Conservation (phyloP, 1,140 invertebrate species). For the Philopotamus ludificatus region DNA sequence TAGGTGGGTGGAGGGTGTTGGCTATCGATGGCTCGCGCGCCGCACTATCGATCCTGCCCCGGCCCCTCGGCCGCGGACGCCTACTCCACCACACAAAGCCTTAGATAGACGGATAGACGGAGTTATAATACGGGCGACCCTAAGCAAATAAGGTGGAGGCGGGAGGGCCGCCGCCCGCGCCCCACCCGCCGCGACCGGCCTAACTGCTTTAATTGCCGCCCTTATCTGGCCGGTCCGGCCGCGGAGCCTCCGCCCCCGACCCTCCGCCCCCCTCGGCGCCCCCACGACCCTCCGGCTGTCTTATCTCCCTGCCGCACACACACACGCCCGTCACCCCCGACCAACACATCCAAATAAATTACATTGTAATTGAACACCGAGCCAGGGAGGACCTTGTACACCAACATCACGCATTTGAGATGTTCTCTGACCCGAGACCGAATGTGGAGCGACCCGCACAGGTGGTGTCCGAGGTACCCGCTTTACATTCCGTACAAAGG, state of each 20-base stretch:
- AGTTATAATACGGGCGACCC: constrained; percentile 38
- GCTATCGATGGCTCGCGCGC: constrained; percentile 36
- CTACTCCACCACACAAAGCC: constrained; percentile 37
- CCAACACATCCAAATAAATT: constrained; percentile 47
- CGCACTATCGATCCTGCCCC: constrained; percentile 35
- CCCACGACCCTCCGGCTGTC: constrained; percentile 50
- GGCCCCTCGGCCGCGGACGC: constrained; percentile 11
- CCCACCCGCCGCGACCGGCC: constrained; percentile 27
- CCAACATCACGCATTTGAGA: constrained; percentile 43
- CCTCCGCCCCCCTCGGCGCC: constrained; percentile 32
- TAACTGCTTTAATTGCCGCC: constrained; percentile 39
- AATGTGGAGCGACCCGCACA: not conserved
- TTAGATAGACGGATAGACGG: constrained; percentile 39
- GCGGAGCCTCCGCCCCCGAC: constrained; percentile 31
- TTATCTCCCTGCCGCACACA: constrained; percentile 53
- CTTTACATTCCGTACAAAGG: not conserved
- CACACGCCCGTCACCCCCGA: constrained; percentile 44
- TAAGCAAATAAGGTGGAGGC: constrained; percentile 39
- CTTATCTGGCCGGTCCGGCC: constrained; percentile 39
- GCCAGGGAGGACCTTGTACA: constrained; percentile 49
- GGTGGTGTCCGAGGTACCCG: not conserved
- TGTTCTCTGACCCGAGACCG: constrained; percentile 1
- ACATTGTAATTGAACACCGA: constrained; percentile 56
- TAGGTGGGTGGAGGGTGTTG: constrained; percentile 1
- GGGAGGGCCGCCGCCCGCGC: constrained; percentile 10